Base-by-base conservation (phyloP, 2,888 invertebrate genomes). In the Agrilus biguttatus region DNA sequence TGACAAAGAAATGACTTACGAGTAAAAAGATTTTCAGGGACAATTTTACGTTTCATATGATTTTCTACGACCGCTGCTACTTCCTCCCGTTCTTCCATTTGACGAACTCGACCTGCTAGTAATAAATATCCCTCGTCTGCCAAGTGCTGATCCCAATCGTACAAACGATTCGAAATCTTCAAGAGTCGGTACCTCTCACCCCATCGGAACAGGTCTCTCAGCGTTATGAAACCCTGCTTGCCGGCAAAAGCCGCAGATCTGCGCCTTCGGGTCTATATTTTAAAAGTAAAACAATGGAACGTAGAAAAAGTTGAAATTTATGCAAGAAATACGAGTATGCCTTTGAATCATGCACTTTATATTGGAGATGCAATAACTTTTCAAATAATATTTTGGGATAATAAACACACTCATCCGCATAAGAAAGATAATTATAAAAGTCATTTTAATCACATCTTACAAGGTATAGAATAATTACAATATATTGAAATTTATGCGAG, bases 141-240 rank as follows among this genome's bases (percentile, higher is more conserved):
- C 38, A 98, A 74, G 66, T 93, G 92, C 60, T 96, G 93, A 63
- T 91, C 88, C 95, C 95, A 97, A 65, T 96, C 93, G 57, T 92
- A 92, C 52, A 84, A 81, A 33, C 62, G 65, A 34, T 73, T 70
- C 1, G 69, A 65, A 7, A 69, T 65, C 7, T 75, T 67, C 5
- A 75, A 62, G 21, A 80, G 70, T 45, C 85, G 79, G 63, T 96
- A 97, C 14, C 97, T 74, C 62, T 95, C 89, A 1, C 89, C 97
- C 97, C 97, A 97, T 43, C 96, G 75, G 61, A 97, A 97, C 17
- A 98, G 70, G 68, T 97, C 97, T 57, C 97, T 73, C 35, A 97
- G 66, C 0, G 97, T 97, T 51, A 97, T 93, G 56, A 90, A 93
- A 35, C 83, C 84, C 58, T 89, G 86, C 68, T 91, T 92, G 0